Conservation (phyloP, 2,797 vertebrate genomes). For the Meriones psammophilus region DNA sequence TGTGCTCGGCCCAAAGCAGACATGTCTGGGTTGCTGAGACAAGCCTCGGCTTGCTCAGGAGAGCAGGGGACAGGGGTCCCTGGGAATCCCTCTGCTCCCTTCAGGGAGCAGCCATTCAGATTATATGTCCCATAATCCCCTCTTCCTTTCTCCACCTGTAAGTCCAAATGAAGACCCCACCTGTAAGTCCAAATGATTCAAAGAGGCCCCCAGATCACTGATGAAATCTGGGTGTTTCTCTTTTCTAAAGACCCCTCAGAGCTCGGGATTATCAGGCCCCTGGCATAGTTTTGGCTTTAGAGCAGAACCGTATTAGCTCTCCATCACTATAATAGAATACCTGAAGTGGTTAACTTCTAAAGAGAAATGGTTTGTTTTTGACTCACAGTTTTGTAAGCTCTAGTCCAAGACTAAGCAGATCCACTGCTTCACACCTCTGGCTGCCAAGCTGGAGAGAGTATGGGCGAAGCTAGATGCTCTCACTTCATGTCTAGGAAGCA, state of each 20-base stretch:
- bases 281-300: background rate
- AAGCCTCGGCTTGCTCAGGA: background rate
- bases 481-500: background rate
- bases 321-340: background rate
- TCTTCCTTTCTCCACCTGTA: background rate
- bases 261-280: background rate
- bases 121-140: background rate
- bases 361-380: background rate
- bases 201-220: background rate
- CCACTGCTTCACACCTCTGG: background rate
- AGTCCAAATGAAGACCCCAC: background rate
- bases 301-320: background rate
- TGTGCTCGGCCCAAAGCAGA: background rate
- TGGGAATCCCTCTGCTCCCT: background rate
- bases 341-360: background rate
- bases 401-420: background rate
- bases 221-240: background rate
- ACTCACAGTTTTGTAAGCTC: background rate
- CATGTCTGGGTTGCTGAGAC: background rate
- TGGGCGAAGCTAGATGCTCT: background rate
- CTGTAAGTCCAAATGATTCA: background rate
- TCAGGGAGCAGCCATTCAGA: background rate
- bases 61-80: background rate
- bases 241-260: background rate
- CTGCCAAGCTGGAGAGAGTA: too few relatives aligned